Conservation (phyloP, 2,888 invertebrate genomes). For the Fragum whitleyi region DNA sequence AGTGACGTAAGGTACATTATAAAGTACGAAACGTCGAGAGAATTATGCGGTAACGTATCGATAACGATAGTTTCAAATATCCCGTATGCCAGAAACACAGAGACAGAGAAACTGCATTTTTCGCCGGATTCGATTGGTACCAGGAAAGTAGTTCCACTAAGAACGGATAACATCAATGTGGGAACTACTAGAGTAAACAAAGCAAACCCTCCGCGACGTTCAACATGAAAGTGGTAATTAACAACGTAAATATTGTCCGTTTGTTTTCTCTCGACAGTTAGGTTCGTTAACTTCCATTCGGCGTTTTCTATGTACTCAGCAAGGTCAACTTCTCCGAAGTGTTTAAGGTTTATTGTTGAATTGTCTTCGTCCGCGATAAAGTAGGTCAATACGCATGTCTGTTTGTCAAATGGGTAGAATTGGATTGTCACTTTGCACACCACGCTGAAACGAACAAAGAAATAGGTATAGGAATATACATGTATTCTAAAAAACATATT, state of each 20-base stretch:
- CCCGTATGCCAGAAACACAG: slow-evolving; percentile 42
- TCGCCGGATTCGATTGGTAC: slow-evolving; percentile 44
- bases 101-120: slow-evolving; percentile 36
- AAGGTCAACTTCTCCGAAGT: slow-evolving; percentile 7
- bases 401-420: slow-evolving; percentile 36
- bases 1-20: slow-evolving; percentile 33
- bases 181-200: slow-evolving; percentile 40
- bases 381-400: slow-evolving; percentile 29
- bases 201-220: slow-evolving; percentile 30
- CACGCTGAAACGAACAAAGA: slow-evolving; percentile 21
- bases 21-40: slow-evolving; percentile 35
- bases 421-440: slow-evolving; percentile 33
- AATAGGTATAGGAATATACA: not conserved
- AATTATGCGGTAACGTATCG: slow-evolving; percentile 41
- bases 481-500: not conserved
- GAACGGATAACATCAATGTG: slow-evolving; percentile 27
- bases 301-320: slow-evolving; percentile 38
- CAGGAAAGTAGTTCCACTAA: slow-evolving; percentile 31
- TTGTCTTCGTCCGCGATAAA: slow-evolving; percentile 33
- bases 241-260: slow-evolving; percentile 2
- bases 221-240: slow-evolving; percentile 10
- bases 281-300: slow-evolving; percentile 30
- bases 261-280: slow-evolving; percentile 13
- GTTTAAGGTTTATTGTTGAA: slow-evolving; percentile 17
- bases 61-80: slow-evolving; percentile 37